Percentiles rank a stretch among this genome's conserved stretches.
Evolutionary conservation across 1,140 invertebrate species (phyloP).

Genomic region (Zaprionus gabonicus): DNA sequence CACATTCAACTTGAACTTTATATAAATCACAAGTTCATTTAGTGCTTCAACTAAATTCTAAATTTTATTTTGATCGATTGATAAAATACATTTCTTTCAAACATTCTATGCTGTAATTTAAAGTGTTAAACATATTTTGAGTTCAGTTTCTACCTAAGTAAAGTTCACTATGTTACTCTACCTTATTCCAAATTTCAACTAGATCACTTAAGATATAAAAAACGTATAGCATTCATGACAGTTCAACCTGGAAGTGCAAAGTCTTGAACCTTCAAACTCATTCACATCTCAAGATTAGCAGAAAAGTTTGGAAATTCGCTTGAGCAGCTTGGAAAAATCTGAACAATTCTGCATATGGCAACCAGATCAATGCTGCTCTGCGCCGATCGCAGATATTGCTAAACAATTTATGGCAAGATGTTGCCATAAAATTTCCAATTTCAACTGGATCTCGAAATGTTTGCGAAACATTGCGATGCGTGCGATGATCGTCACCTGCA

Average conservation of each 20-base stretch:
- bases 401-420: conserved; percentile 1
- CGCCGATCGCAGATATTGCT: background rate
- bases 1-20: too few relatives aligned
- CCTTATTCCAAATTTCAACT: background rate
- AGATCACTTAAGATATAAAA: background rate
- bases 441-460: background rate
- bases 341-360: background rate
- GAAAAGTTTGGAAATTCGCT: background rate
- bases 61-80: too few relatives aligned
- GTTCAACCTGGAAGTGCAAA: too few relatives aligned
- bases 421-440: conserved; percentile 1
- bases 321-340: background rate
- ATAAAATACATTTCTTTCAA: background rate
- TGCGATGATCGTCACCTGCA: background rate
- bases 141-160: background rate
- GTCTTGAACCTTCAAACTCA: too few relatives aligned
- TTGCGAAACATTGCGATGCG: background rate
- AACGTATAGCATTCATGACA: background rate
- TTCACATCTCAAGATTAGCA: background rate
- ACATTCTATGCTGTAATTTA: background rate
- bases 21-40: too few relatives aligned
- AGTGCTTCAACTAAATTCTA: too few relatives aligned
- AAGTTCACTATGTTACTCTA: background rate
- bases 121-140: too few relatives aligned
- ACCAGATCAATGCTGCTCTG: background rate